phyloP scores from a whole-genome alignment of 2,888 invertebrate species.

The Ethmia dodecea region DNA sequence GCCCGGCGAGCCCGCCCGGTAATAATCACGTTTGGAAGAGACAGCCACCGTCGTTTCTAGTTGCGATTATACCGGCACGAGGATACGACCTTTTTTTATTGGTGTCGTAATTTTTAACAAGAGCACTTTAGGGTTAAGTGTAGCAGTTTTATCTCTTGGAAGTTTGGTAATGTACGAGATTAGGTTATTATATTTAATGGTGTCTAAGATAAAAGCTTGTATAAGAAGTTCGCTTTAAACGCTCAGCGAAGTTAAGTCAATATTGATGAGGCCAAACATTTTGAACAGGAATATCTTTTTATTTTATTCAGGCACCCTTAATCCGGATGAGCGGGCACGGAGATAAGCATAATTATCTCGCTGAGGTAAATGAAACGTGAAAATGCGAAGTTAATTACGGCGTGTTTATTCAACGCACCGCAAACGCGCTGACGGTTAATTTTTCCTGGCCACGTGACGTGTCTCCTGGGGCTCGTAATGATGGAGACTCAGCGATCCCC shows the following conservation, averaged over 20 bases:
- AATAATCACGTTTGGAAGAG: conserved; percentile 40
- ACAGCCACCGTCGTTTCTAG: conserved; percentile 22
- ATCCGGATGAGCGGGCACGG: too few relatives aligned
- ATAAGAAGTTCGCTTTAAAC: too few relatives aligned
- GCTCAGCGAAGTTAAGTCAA: too few relatives aligned
- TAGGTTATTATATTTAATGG: conserved; percentile 10
- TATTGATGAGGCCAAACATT: too few relatives aligned
- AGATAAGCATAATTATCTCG: too few relatives aligned
- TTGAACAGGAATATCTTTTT: too few relatives aligned
- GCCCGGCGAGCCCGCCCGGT: conserved; percentile 22
- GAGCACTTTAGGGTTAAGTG: conserved; percentile 16
- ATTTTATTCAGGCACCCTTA: too few relatives aligned
- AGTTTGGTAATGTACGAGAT: conserved; percentile 6
- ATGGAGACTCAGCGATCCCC: conserved; percentile 7
- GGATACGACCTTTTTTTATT: conserved; percentile 17
- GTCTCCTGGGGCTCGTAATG: conserved; percentile 16
- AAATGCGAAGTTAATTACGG: too few relatives aligned
- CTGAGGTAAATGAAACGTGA: too few relatives aligned
- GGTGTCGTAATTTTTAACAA: conserved; percentile 29
- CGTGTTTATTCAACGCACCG: too few relatives aligned
- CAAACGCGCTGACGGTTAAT: too few relatives aligned
- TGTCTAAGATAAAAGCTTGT: too few relatives aligned
- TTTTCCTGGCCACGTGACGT: conserved; percentile 12
- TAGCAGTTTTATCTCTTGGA: conserved; percentile 6
- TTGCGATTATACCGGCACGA: conserved; percentile 20